Percentiles rank a stretch among this genome's conserved stretches.
These are phyloP conservation scores for Pseudocheirus occidentalis DNA, from an alignment of 2,797 vertebrate species.

Conservation along the genomic window DNA sequence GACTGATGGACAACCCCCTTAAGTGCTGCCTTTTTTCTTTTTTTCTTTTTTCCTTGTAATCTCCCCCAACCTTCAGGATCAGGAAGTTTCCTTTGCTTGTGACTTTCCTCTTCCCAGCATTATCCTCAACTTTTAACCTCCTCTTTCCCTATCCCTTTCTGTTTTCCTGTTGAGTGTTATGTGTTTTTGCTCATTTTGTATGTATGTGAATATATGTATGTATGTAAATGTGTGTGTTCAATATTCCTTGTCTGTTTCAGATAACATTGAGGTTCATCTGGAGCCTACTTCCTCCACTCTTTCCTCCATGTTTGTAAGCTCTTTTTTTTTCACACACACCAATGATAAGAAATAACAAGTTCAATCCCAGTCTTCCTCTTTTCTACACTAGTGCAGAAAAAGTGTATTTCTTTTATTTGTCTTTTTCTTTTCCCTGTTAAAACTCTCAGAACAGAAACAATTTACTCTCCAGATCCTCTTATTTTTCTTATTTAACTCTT, in stretches of 20 bases:
- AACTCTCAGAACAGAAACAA: background rate
- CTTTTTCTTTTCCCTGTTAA: background rate
- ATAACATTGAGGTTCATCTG: background rate
- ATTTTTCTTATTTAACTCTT: background rate
- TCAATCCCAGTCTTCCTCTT: background rate
- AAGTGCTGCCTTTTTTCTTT: background rate
- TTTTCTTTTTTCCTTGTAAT: background rate
- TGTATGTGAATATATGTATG: background rate
- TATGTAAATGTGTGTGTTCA: background rate
- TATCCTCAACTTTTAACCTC: background rate
- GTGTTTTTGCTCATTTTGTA: background rate
- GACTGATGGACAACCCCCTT: background rate
- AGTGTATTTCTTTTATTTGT: background rate
- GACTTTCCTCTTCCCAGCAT: background rate
- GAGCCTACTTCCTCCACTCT: background rate
- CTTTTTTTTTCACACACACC: background rate
- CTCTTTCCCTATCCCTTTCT: background rate
- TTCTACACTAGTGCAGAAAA: background rate
- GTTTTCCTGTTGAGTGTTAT: background rate
- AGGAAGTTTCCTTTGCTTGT: background rate
- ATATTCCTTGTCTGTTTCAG: background rate
- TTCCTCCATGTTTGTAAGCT: background rate
- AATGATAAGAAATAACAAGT: background rate
- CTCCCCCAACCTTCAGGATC: background rate
- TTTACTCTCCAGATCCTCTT: background rate